Conservation (phyloP, 1,140 invertebrate species). For the Panonychus citri region DNA sequence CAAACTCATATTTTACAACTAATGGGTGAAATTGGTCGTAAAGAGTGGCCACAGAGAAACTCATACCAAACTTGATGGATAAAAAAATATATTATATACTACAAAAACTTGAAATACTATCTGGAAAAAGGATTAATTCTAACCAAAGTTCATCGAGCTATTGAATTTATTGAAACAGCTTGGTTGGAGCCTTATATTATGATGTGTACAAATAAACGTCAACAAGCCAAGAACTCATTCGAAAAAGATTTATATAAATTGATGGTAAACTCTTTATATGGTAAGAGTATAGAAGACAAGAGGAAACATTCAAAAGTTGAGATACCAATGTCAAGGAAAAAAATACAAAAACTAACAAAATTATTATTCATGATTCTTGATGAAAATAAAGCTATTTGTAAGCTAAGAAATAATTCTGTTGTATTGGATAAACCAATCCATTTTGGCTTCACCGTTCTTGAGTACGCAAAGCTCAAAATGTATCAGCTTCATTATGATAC, state of each 20-base stretch:
- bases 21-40: too few species aligned
- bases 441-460: conserved; percentile 16
- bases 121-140: conserved; percentile 24
- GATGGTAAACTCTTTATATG: conserved; percentile 27
- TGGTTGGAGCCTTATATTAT: conserved; percentile 26
- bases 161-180: conserved; percentile 25
- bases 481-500: conserved; percentile 18
- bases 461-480: conserved; percentile 17
- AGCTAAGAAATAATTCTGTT: conserved; percentile 11
- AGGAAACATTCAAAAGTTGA: conserved; percentile 23
- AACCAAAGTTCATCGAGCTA: conserved; percentile 26
- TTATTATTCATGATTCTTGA: conserved; percentile 16
- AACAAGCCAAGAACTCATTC: conserved; percentile 17
- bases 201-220: conserved; percentile 21
- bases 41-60: conserved; percentile 4
- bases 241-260: conserved; percentile 21
- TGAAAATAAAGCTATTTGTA: conserved; percentile 9
- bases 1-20: too few species aligned
- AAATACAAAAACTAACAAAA: conserved; percentile 20
- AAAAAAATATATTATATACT: conserved; percentile 27
- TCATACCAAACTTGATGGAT: conserved; percentile 5
- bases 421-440: conserved; percentile 17
- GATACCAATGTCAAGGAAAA: conserved; percentile 19
- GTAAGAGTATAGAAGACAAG: conserved; percentile 28
- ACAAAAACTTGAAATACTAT: conserved; percentile 26